phyloP scores from a whole-genome alignment of 2,888 invertebrate genomes.

The Agonopterix arenella region DNA sequence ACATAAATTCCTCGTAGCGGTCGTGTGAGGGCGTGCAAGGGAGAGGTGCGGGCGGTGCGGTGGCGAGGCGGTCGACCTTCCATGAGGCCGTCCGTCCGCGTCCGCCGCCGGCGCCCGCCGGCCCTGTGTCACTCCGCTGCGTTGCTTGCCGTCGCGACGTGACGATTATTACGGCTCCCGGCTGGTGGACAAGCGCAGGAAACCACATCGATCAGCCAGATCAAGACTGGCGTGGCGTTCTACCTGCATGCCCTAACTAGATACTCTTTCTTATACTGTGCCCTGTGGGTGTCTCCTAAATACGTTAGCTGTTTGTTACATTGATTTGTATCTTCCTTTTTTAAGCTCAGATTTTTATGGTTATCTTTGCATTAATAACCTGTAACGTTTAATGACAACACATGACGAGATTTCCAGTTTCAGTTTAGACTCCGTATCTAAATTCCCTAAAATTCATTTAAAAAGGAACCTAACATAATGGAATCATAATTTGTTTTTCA shows the following conservation, averaged over 20 bases:
- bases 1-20: conserved; percentile 72
- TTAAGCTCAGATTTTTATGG: too few relatives aligned
- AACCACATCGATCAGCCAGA: conserved; percentile 9
- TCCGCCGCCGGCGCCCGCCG: conserved; percentile 22
- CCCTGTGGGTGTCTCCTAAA: neutral
- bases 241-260: neutral
- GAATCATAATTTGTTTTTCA: too few relatives aligned
- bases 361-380: too few relatives aligned
- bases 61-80: conserved; percentile 67
- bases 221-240: conserved; percentile 4
- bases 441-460: too few relatives aligned
- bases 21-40: conserved; percentile 31
- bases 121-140: conserved; percentile 53
- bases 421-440: too few relatives aligned
- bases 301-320: too few relatives aligned
- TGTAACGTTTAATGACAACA: too few relatives aligned
- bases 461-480: too few relatives aligned
- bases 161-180: conserved; percentile 10
- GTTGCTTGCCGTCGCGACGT: conserved; percentile 28
- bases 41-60: conserved; percentile 23
- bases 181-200: conserved; percentile 11
- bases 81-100: conserved; percentile 63
- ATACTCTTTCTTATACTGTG: too few relatives aligned
- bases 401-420: too few relatives aligned
- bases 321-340: too few relatives aligned